Evolutionary conservation across 2,888 invertebrate genomes (phyloP).

Genomic region (Serripes groenlandicus): DNA sequence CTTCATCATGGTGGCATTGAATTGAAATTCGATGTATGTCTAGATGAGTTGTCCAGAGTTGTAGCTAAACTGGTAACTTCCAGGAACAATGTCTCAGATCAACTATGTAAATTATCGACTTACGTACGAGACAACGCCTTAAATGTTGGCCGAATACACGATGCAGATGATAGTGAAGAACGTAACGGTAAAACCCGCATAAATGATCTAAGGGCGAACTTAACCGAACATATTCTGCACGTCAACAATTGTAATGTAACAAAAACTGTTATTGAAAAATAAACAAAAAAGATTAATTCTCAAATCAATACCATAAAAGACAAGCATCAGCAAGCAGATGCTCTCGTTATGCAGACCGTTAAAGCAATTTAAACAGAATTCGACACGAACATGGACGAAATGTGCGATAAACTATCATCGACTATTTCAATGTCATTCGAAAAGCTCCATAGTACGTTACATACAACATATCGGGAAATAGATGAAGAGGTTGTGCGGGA

Average conservation of each 20-base stretch:
- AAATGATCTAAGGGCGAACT: neutral
- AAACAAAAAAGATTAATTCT: neutral
- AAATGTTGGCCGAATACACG: neutral
- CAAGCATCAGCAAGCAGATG: neutral
- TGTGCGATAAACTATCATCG: neutral
- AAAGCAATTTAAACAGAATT: neutral
- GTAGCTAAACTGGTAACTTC: neutral
- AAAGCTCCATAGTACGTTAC: neutral
- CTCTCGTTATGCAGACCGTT: neutral
- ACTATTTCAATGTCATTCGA: neutral
- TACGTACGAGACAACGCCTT: neutral
- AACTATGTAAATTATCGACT: neutral
- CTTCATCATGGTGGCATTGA: neutral
- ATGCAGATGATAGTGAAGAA: neutral
- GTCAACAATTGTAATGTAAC: neutral
- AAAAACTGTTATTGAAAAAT: neutral
- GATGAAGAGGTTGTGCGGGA: no score
- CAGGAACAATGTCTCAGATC: neutral
- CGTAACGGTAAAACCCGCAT: neutral
- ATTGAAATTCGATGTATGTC: neutral
- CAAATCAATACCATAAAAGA: neutral
- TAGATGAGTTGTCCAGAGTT: constrained; percentile 5
- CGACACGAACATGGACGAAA: neutral
- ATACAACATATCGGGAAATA: no score
- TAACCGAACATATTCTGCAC: neutral